These are phyloP conservation scores for Macrotus californicus DNA, from an alignment of 2,113 vertebrate species.

Conservation along the genomic window DNA sequence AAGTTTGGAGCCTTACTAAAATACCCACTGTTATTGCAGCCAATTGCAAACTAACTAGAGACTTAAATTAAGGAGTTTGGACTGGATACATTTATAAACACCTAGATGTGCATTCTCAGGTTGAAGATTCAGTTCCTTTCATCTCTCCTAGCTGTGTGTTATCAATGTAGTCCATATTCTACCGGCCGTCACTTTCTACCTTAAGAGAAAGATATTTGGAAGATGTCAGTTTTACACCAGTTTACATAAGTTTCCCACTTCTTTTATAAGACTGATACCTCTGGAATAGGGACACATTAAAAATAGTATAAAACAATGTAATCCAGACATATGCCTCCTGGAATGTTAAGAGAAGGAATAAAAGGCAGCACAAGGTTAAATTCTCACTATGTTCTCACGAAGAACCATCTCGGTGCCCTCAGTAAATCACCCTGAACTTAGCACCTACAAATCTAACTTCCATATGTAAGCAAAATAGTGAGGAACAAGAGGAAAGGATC, in stretches of 20 bases:
- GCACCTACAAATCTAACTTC: neutral
- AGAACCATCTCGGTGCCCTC: neutral
- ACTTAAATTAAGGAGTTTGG: neutral
- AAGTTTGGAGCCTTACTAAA: neutral
- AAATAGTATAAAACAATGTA: neutral
- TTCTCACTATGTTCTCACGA: neutral
- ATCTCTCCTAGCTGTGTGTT: neutral
- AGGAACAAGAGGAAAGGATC: neutral
- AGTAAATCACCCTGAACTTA: neutral
- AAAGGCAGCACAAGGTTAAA: neutral
- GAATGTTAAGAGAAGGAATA: neutral
- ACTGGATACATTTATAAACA: neutral
- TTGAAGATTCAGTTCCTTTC: neutral
- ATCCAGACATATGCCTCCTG: neutral
- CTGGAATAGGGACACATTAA: neutral
- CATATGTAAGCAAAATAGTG: neutral
- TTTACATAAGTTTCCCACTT: neutral
- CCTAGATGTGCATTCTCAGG: neutral
- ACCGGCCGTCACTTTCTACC: neutral
- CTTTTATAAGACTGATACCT: neutral
- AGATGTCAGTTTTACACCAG: constrained; percentile 18
- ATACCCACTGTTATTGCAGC: neutral
- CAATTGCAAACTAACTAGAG: constrained; percentile 4
- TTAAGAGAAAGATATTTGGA: neutral
- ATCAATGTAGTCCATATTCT: neutral